These are phyloP conservation scores for Puffinus mauretanicus DNA, from an alignment of 2,113 vertebrate genomes.

Conservation along the genomic window DNA sequence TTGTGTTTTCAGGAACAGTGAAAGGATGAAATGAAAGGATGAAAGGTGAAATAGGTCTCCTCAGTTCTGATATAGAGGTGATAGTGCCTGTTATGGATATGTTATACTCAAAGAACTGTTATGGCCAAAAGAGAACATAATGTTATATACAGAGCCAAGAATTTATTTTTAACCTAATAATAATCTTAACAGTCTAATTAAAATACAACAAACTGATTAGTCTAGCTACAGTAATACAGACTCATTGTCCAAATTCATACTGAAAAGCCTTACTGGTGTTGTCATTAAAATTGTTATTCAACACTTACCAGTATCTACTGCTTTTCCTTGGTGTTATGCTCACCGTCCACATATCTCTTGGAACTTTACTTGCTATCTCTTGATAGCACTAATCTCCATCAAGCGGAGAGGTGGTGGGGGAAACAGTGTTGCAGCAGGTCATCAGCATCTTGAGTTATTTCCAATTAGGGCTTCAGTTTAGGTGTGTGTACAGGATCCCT, in stretches of 20 bases:
- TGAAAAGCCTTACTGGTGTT: background rate
- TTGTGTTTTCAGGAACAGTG: background rate
- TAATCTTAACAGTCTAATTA: background rate
- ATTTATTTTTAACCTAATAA: background rate
- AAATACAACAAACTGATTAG: background rate
- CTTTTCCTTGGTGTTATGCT: background rate
- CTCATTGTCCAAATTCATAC: background rate
- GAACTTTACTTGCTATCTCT: no score
- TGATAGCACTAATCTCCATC: background rate
- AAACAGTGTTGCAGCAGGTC: background rate
- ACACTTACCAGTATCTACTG: background rate
- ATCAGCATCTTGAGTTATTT: background rate
- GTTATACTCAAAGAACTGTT: background rate
- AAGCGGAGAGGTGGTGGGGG: background rate
- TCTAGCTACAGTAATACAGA: background rate
- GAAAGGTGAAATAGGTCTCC: background rate
- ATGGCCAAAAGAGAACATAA: accelerated
- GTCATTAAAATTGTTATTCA: background rate
- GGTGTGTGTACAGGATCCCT: background rate
- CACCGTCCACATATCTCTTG: background rate
- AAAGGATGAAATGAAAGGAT: background rate
- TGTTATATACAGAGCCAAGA: background rate
- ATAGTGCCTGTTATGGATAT: background rate
- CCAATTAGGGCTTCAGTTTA: background rate
- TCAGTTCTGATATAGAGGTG: background rate